These are phyloP conservation scores for Nemopilema nomurai DNA, from an alignment of 30 jellyfish, hydroid and myxozoan genomes.

Conservation along the genomic window DNA sequence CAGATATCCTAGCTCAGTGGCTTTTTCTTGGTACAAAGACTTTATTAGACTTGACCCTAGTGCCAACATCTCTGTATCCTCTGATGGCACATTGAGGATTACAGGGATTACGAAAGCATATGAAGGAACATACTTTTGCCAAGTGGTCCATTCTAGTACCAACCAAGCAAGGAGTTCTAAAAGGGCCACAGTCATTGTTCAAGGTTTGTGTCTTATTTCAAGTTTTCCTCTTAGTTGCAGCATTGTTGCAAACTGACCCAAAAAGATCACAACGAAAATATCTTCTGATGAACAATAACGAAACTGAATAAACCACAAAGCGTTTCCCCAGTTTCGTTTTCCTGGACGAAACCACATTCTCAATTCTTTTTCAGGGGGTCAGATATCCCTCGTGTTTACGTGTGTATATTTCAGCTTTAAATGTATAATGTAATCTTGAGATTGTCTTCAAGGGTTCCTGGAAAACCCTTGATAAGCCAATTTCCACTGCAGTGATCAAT, in stretches of 20 bases:
- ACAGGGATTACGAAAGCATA: slow-evolving; percentile 1
- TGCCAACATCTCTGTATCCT: not conserved
- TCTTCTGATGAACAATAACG: too few relatives aligned
- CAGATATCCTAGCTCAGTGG: slow-evolving; percentile 49
- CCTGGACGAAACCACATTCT: too few relatives aligned
- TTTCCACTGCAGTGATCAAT: not conserved
- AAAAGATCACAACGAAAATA: too few relatives aligned
- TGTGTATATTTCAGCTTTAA: not conserved
- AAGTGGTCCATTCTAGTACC: slow-evolving; percentile 56
- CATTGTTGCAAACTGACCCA: too few relatives aligned
- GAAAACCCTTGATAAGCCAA: not conserved
- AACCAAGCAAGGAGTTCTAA: slow-evolving; percentile 59
- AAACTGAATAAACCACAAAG: too few relatives aligned
- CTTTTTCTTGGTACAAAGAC: slow-evolving; percentile 59
- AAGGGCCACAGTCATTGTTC: slow-evolving; percentile 60
- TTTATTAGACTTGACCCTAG: slow-evolving; percentile 4
- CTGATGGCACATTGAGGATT: slow-evolving; percentile 50
- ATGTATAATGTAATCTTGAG: not conserved
- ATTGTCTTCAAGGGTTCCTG: not conserved
- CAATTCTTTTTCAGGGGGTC: too few relatives aligned
- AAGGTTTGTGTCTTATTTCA: slow-evolving; percentile 36
- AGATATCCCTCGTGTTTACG: too few relatives aligned
- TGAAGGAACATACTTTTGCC: slow-evolving; percentile 73
- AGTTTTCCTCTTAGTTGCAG: too few relatives aligned
- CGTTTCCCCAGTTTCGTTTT: too few relatives aligned